Conservation (phyloP, 2,888 invertebrate genomes). For the Penaeus monodon region DNA sequence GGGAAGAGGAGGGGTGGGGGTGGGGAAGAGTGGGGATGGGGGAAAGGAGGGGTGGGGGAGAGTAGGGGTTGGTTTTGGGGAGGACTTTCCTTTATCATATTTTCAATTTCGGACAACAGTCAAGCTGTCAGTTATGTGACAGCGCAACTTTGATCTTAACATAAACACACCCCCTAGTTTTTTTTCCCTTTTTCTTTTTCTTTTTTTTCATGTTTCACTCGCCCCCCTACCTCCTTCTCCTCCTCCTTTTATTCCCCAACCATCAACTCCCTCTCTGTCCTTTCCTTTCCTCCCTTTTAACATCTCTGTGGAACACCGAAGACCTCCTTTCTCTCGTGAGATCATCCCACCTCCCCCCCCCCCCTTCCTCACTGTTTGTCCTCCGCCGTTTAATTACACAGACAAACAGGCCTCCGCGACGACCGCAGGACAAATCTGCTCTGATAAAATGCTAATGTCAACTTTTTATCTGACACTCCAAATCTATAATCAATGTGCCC, state of each 20-base stretch:
- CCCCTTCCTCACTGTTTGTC: neutral
- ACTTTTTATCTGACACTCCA: constrained; percentile 64
- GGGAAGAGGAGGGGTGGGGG: too few relatives aligned
- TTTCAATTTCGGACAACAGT: neutral
- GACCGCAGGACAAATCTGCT: constrained; percentile 35
- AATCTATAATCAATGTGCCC: constrained; percentile 63
- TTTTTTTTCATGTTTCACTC: too few relatives aligned
- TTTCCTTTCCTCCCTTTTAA: too few relatives aligned
- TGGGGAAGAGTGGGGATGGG: too few relatives aligned
- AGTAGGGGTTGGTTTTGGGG: neutral
- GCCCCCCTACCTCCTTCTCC: too few relatives aligned
- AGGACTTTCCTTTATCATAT: neutral
- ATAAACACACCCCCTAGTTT: too few relatives aligned
- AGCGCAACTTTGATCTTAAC: neutral
- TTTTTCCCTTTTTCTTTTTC: too few relatives aligned
- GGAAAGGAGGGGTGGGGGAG: too few relatives aligned
- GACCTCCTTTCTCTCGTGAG: neutral
- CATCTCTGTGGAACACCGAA: too few relatives aligned
- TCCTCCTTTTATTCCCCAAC: neutral
- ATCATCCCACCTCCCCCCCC: neutral
- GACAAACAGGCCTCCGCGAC: constrained; percentile 16
- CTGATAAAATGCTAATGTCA: constrained; percentile 64
- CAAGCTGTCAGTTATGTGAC: neutral
- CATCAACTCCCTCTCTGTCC: neutral
- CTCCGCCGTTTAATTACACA: constrained; percentile 10